These are phyloP conservation scores for Triplophysa siluroides DNA, from an alignment of 2,113 vertebrate genomes.

Conservation along the genomic window DNA sequence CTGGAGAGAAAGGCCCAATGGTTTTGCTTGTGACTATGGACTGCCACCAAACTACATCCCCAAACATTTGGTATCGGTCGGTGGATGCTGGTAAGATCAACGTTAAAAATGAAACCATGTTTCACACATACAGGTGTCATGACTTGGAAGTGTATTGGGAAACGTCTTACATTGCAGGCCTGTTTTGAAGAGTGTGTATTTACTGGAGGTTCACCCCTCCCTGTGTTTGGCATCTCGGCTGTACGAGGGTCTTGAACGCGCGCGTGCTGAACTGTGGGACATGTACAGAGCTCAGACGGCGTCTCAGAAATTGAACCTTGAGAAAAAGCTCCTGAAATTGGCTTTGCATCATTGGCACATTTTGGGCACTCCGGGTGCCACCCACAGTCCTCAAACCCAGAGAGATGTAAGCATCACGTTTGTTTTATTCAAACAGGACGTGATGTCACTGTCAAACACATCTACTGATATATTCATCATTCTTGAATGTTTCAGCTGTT, in stretches of 20 bases:
- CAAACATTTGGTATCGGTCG: conserved; percentile 74
- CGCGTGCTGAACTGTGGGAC: conserved; percentile 68
- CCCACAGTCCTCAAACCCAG: conserved; percentile 69
- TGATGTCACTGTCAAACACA: background rate
- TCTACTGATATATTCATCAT: background rate
- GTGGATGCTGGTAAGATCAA: conserved; percentile 65
- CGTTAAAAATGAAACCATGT: background rate
- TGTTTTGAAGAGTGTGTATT: conserved; percentile 67
- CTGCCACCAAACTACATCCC: conserved; percentile 70
- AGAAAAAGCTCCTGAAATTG: conserved; percentile 64
- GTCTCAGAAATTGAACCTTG: conserved; percentile 58
- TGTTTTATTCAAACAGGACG: background rate
- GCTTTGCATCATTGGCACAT: conserved; percentile 66
- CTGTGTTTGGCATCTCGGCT: conserved; percentile 67
- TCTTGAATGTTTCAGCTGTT: conserved; percentile 67
- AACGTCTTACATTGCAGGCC: conserved; percentile 60
- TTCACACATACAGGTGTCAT: too few species aligned
- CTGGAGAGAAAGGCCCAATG: conserved; percentile 60
- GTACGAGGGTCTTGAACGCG: conserved; percentile 60
- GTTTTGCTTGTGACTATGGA: conserved; percentile 63
- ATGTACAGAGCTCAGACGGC: conserved; percentile 56
- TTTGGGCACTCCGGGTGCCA: conserved; percentile 57
- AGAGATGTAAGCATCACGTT: conserved; percentile 63
- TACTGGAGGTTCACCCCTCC: conserved; percentile 78
- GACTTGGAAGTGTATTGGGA: too few species aligned